These are phyloP conservation scores for Rissa tridactyla DNA, from an alignment of 2,113 vertebrate genomes.

Conservation along the genomic window DNA sequence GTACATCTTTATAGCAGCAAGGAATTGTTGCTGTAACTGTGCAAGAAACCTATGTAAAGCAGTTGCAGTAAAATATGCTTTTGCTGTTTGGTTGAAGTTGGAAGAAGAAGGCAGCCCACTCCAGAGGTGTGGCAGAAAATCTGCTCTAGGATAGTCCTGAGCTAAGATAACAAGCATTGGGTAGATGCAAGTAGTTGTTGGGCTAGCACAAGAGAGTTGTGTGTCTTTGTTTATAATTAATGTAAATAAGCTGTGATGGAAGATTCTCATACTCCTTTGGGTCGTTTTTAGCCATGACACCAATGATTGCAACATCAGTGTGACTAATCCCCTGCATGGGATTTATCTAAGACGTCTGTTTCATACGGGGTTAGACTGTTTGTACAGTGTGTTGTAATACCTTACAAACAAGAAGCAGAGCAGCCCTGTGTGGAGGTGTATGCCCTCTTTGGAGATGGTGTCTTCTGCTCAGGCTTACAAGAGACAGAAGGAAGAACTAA, in stretches of 20 bases:
- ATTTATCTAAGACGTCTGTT: neutral
- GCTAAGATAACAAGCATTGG: neutral
- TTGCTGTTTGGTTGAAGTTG: neutral
- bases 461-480: neutral
- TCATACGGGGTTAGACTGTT: neutral
- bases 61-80: neutral
- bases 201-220: neutral
- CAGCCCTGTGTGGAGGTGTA: neutral
- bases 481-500: neutral
- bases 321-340: neutral
- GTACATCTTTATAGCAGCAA: neutral
- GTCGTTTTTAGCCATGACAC: slow-evolving; percentile 13
- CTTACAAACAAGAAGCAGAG: neutral
- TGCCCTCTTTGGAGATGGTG: neutral
- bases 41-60: neutral
- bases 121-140: neutral
- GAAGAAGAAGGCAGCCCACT: neutral
- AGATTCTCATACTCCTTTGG: neutral
- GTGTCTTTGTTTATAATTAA: neutral
- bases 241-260: neutral
- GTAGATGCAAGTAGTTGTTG: neutral
- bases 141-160: neutral
- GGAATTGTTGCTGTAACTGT: neutral
- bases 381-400: slow-evolving; percentile 14
- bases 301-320: neutral